Conservation (phyloP, 2,888 invertebrate species). For the Alviniconcha strummeri region DNA sequence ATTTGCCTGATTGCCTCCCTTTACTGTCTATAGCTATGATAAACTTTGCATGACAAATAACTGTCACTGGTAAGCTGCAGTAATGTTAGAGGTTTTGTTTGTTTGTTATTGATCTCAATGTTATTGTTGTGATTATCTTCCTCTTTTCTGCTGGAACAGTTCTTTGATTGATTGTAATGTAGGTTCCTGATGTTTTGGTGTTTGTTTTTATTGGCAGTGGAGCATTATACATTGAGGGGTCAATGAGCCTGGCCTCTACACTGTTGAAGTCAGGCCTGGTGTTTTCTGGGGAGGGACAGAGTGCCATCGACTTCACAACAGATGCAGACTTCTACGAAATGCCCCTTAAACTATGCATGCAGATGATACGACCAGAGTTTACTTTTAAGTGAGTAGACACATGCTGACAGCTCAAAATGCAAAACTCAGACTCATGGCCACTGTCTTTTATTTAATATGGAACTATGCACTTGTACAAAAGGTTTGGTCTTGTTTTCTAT, state of each 20-base stretch:
- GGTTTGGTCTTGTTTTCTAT: neutral
- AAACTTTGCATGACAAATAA: too few species aligned
- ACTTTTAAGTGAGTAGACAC: constrained; percentile 76
- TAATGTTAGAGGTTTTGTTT: too few species aligned
- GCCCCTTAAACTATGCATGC: constrained; percentile 84
- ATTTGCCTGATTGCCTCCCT: too few species aligned
- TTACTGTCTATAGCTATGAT: too few species aligned
- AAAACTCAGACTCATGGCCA: neutral
- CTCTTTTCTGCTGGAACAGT: too few species aligned
- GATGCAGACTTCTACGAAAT: constrained; percentile 86
- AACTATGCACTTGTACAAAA: neutral
- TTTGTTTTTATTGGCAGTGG: constrained; percentile 75
- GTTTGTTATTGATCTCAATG: too few species aligned
- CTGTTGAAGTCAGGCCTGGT: constrained; percentile 82
- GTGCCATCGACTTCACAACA: constrained; percentile 82
- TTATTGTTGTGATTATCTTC: too few species aligned
- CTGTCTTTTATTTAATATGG: neutral
- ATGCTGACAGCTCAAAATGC: too few species aligned
- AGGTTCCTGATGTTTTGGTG: neutral
- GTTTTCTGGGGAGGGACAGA: constrained; percentile 80
- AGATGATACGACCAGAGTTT: constrained; percentile 83
- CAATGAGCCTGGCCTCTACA: constrained; percentile 79
- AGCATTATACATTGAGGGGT: constrained; percentile 81
- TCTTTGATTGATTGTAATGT: too few species aligned
- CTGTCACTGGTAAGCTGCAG: too few species aligned